Evolutionary conservation across 92 coral and sea anemone genomes (phyloP), one percentile per base, ranked within the genome.

Genomic region (Bergia sp.): DNA sequence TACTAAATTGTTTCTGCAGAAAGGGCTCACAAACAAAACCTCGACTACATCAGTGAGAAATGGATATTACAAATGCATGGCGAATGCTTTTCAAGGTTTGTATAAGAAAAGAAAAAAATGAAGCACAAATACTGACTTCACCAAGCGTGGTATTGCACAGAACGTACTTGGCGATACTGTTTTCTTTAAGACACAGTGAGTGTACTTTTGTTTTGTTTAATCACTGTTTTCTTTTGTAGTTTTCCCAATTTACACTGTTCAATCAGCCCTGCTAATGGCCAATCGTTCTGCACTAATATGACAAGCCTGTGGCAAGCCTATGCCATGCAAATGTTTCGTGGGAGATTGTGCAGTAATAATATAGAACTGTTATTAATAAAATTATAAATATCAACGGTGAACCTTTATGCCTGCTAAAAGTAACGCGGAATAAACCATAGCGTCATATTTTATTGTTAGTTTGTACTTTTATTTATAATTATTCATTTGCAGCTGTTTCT

Each of bases 21-120:
- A 97, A 92, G 98, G 95, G 53, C 93, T 97, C 96, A 80, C 86
- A 20, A 95, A 94, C 91, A 97, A 97, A 88, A 93, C 90, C 45
- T 93, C 96, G 71, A 93, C 95, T 16, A 84, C 99, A 73, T 89
- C 89, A 53, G 97, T 97, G 21, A 91, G 96, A 82, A 89, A 80
- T 87, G 94, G 94, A 21, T 97, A 92, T 89, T 82, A 96, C 15
- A 92, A 91, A 81, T 97, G 99, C 78, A 94, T 97, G 93, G 96
- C 93, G 2, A 90, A 80, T 23, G 94, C 99, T 57, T 90, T 93
- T 80, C 92, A 94, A 91, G 99, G 99, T 95, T 65, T 39, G 82
- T 74, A n/a, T 20, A 39, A 61, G 43, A 61, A 41, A 61, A 13
- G 79, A 43, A 73, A 73, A 75, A 75, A 13, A 43, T 43, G 58